Evolutionary conservation across 2,888 invertebrate species (phyloP).

Genomic region (Ormyrus rosae): DNA sequence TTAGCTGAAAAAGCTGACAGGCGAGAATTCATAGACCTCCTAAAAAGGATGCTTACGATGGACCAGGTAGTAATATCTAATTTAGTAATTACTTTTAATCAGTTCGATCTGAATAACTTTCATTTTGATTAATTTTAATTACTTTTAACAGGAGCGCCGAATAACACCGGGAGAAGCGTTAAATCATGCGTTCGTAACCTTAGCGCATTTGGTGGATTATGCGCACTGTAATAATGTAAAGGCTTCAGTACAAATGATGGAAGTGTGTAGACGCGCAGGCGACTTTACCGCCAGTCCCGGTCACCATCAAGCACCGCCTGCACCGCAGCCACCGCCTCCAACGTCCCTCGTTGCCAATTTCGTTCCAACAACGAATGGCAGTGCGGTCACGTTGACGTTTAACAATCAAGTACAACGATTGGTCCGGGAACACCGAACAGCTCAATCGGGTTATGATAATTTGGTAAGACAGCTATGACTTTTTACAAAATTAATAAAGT

Average conservation of each 20-base stretch:
- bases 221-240: slow-evolving; percentile 98
- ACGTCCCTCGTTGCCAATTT: slow-evolving; percentile 85
- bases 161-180: slow-evolving; percentile 97
- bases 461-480: slow-evolving; percentile 76
- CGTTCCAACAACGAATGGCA: slow-evolving; percentile 86
- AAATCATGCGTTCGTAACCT: slow-evolving; percentile 95
- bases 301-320: slow-evolving; percentile 79
- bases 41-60: slow-evolving; percentile 98
- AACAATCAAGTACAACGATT: slow-evolving; percentile 90
- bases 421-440: slow-evolving; percentile 84
- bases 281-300: slow-evolving; percentile 75
- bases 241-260: slow-evolving; percentile 98
- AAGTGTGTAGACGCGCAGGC: slow-evolving; percentile 80
- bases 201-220: slow-evolving; percentile 96
- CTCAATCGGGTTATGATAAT: slow-evolving; percentile 82
- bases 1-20: slow-evolving; percentile 98
- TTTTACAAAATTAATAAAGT: neutral
- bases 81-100: neutral
- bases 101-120: neutral
- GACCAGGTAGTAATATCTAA: slow-evolving; percentile 84
- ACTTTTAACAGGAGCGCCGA: slow-evolving; percentile 85
- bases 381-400: slow-evolving; percentile 93
- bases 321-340: slow-evolving; percentile 76
- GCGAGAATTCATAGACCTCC: slow-evolving; percentile 96
- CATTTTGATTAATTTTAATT: no score